phyloP scores from a whole-genome alignment of 2,888 invertebrate genomes.

The Drosophila pseudotakahashii region DNA sequence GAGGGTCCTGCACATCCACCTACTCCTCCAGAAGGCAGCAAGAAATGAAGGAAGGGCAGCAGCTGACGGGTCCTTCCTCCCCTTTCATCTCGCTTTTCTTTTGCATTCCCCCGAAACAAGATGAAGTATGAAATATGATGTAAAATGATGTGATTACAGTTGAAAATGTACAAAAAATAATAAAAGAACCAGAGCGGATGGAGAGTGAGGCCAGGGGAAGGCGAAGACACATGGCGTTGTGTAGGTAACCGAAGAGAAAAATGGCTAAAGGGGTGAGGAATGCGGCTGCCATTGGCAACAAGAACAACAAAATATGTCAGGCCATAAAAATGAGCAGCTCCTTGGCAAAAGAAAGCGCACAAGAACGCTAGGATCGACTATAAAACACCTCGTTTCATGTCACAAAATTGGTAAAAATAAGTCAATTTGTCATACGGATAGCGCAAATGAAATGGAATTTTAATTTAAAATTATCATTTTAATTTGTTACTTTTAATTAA shows the following conservation, averaged over 20 bases:
- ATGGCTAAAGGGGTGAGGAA: constrained; percentile 17
- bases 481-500: no score
- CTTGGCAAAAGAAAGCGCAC: constrained; percentile 19
- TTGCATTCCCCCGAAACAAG: constrained; percentile 50
- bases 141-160: constrained; percentile 73
- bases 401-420: no score
- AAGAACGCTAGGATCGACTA: neutral
- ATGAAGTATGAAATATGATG: constrained; percentile 72
- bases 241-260: constrained; percentile 37
- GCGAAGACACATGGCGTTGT: constrained; percentile 47
- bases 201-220: neutral
- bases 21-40: constrained; percentile 24
- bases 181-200: constrained; percentile 32
- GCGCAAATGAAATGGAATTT: no score
- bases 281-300: constrained; percentile 44
- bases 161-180: constrained; percentile 63
- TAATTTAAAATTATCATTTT: no score
- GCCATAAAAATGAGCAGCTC: constrained; percentile 60
- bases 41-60: constrained; percentile 8
- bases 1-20: neutral
- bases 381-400: neutral
- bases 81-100: constrained; percentile 13
- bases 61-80: constrained; percentile 22
- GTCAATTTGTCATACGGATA: no score
- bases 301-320: constrained; percentile 45